These are phyloP conservation scores for Karalla daura DNA, from an alignment of 2,797 vertebrate genomes.

Conservation along the genomic window DNA sequence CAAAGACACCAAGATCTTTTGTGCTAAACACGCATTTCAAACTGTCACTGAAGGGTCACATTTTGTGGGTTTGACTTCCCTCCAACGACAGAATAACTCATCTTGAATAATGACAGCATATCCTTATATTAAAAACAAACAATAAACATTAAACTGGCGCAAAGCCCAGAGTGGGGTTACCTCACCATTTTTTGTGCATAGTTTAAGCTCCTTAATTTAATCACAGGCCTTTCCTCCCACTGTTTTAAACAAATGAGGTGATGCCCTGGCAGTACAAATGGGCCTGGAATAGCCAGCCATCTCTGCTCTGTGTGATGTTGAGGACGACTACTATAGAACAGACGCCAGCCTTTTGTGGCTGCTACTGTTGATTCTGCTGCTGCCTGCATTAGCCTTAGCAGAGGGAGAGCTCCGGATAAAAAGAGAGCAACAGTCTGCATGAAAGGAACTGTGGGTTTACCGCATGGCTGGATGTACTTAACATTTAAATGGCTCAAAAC, in stretches of 20 bases:
- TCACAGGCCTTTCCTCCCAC: slow-evolving; percentile 57
- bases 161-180: slow-evolving; percentile 53
- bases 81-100: slow-evolving; percentile 43
- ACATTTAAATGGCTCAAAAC: slow-evolving; percentile 92
- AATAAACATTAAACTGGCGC: slow-evolving; percentile 61
- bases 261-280: slow-evolving; percentile 63
- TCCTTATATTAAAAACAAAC: slow-evolving; percentile 64
- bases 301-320: slow-evolving; percentile 61
- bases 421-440: slow-evolving; percentile 88
- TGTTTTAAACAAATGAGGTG: slow-evolving; percentile 74
- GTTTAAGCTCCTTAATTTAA: slow-evolving; percentile 65
- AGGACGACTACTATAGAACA: slow-evolving; percentile 61
- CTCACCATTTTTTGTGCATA: slow-evolving; percentile 40
- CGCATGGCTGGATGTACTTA: slow-evolving; percentile 95
- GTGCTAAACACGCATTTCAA: slow-evolving; percentile 46
- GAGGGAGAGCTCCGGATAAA: slow-evolving; percentile 77
- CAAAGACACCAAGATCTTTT: slow-evolving; percentile 14
- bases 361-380: slow-evolving; percentile 80
- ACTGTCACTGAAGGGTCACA: slow-evolving; percentile 56
- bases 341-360: slow-evolving; percentile 77
- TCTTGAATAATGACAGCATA: slow-evolving; percentile 50
- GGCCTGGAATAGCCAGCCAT: slow-evolving; percentile 54
- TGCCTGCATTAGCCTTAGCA: slow-evolving; percentile 82
- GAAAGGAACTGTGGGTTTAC: slow-evolving; percentile 88
- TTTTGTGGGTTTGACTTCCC: slow-evolving; percentile 61